These are phyloP conservation scores for Harpalus rufipes DNA, from an alignment of 2,888 invertebrate genomes.

Conservation along the genomic window DNA sequence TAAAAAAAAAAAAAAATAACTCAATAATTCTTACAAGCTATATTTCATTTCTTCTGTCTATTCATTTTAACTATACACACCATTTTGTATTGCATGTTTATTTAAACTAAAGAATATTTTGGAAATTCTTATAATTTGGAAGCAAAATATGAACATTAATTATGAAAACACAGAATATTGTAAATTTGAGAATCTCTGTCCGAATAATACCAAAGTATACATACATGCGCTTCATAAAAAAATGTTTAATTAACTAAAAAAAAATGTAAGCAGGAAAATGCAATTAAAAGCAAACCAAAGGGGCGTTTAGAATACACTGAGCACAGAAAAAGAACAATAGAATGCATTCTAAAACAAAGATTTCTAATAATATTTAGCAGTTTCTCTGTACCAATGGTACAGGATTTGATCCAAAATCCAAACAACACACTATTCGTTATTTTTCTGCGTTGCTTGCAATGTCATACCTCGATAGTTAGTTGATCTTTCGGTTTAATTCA, in stretches of 20 bases:
- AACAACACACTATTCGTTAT: constrained; percentile 63
- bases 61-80: no score
- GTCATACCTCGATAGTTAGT: constrained; percentile 61
- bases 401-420: constrained; percentile 34
- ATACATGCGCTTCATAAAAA: constrained; percentile 32
- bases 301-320: constrained; percentile 27
- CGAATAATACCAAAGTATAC: neutral
- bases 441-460: constrained; percentile 64
- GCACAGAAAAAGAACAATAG: constrained; percentile 67
- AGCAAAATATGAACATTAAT: no score
- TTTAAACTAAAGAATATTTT: no score
- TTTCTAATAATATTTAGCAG: neutral
- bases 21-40: no score
- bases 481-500: constrained; percentile 56
- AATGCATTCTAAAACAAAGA: constrained; percentile 51
- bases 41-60: no score
- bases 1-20: no score
- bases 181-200: constrained; percentile 18
- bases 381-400: constrained; percentile 66
- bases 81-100: no score
- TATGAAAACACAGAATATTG: neutral
- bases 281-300: constrained; percentile 39
- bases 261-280: constrained; percentile 10
- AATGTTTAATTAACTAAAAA: neutral
- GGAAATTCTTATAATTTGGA: no score